Conservation (phyloP, 1,140 invertebrate genomes). For the Platyura marginata region DNA sequence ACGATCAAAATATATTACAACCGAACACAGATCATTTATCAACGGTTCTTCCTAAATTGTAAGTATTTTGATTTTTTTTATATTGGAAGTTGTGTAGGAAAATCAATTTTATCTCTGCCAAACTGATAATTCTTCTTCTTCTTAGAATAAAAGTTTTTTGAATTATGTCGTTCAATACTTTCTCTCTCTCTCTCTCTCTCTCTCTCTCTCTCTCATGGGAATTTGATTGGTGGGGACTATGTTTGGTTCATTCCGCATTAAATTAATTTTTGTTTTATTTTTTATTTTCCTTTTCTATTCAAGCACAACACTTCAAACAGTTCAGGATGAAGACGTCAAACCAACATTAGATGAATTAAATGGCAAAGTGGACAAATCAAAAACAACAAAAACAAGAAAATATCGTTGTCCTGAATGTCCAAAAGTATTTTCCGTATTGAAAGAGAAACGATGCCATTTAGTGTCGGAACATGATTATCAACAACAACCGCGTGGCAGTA, state of each 20-base stretch:
- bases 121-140: too few species aligned
- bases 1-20: conserved; percentile 8
- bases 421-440: conserved; percentile 1
- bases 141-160: background rate
- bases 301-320: too few species aligned
- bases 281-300: too few species aligned
- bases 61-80: background rate
- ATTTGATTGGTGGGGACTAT: too few species aligned
- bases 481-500: background rate
- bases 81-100: background rate
- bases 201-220: background rate
- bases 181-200: background rate
- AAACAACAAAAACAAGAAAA: background rate
- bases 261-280: too few species aligned
- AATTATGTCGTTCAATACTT: background rate
- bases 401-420: conserved; percentile 3
- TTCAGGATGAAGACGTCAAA: too few species aligned
- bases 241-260: too few species aligned
- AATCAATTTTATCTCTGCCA: background rate
- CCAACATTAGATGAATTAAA: background rate
- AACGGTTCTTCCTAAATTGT: conserved; percentile 1
- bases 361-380: background rate
- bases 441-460: conserved; percentile 1
- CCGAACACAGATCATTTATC: background rate
- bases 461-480: background rate